Evolutionary conservation across 2,113 vertebrate species (phyloP).

Genomic region (Apaloderma vittatum): DNA sequence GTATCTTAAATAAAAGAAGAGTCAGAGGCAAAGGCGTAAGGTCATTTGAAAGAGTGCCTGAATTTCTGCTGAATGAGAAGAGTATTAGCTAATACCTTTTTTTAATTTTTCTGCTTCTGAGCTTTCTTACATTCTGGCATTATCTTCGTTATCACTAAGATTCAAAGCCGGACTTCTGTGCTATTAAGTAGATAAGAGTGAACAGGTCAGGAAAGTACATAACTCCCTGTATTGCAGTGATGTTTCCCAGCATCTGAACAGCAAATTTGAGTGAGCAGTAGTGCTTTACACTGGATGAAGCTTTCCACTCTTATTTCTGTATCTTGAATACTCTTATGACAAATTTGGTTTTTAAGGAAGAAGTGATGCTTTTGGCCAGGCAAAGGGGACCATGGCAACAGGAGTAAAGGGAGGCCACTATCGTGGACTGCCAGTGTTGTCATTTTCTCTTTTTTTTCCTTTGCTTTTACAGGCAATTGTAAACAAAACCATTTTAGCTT

Average conservation of each 20-base stretch:
- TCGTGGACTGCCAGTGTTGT: neutral
- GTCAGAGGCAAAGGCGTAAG: neutral
- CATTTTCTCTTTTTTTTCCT: neutral
- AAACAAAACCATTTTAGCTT: slow-evolving; percentile 9
- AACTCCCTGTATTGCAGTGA: neutral
- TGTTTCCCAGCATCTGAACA: neutral
- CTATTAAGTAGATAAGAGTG: neutral
- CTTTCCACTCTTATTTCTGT: neutral
- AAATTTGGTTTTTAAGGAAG: neutral
- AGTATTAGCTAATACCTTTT: neutral
- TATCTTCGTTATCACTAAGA: neutral
- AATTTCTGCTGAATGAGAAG: neutral
- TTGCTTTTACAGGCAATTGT: neutral
- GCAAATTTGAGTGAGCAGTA: neutral
- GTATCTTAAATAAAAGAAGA: neutral
- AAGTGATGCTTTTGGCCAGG: neutral
- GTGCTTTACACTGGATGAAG: neutral
- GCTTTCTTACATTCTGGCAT: neutral
- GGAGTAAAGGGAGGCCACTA: neutral
- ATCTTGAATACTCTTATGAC: neutral
- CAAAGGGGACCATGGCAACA: neutral
- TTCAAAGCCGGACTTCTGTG: neutral
- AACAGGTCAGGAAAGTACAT: neutral
- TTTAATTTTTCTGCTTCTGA: neutral
- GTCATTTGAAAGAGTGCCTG: neutral